Evolutionary conservation across 2,797 vertebrate species (phyloP), one percentile per base, ranked within the genome.

Genomic region (Enteromius radiatus): DNA sequence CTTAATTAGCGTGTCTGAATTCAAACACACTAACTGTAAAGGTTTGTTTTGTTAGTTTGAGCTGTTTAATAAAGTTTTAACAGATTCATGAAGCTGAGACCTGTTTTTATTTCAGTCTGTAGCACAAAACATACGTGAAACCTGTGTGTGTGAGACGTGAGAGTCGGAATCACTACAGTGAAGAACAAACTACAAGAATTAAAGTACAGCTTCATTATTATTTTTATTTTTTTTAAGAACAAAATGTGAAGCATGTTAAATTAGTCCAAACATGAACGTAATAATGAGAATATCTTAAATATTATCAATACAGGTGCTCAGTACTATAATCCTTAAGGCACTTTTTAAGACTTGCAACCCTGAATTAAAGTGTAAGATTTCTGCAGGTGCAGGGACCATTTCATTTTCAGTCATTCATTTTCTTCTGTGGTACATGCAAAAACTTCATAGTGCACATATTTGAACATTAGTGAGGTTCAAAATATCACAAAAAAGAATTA

Each of bases 1-100:
- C 94, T 95, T 92, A 94, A 91, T 89, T 90, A 91, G 92, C 91
- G 94, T 91, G 78, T 91, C 90, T 93, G 89, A 87, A 93, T 92
- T 93, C 93, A 94, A 93, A 91, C 90, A 92, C 92, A 87, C 88
- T 92, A 93, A 92, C 88, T 90, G 88, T 90, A 90, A 33, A 88
- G 86, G 43, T 89, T 88, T 90, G 81, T 89, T 91, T 84, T 90
- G 89, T 86, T 45, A 78, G 88, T 89, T 89, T 84, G 87, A 92
- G 80, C 91, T 92, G 91, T 90, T 90, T 88, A 88, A 88, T 90
- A 89, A 92, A 93, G 90, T 88, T 89, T 89, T 88, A 0, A 85
- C 87, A 86, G 89, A 84, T 91, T 91, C 88, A 90, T 74, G 64
- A 84, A 78, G 33, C 54, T 9, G 67, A 71, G n/a, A 47, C 85